phyloP scores from a whole-genome alignment of 1,140 invertebrate genomes.

The Physella acuta region DNA sequence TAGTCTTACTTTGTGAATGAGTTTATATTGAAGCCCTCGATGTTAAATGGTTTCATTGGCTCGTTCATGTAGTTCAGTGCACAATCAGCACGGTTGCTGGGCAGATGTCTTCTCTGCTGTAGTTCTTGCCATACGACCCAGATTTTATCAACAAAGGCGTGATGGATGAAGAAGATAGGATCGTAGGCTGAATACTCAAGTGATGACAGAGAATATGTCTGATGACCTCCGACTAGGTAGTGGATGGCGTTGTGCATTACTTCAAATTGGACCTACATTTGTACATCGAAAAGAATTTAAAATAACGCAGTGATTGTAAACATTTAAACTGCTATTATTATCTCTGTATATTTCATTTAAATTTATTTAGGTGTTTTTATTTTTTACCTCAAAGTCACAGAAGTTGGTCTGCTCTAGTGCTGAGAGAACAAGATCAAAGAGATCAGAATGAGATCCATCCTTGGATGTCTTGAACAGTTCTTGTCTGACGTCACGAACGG shows the following conservation, averaged over 20 bases:
- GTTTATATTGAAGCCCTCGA: constrained; percentile 19
- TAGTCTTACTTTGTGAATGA: constrained; percentile 14
- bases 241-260: constrained; percentile 34
- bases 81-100: constrained; percentile 29
- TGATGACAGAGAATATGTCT: constrained; percentile 33
- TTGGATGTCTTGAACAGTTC: constrained; percentile 16
- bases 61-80: constrained; percentile 30
- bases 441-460: constrained; percentile 25
- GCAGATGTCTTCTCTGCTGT: constrained; percentile 29
- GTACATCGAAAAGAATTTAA: background rate
- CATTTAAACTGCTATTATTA: background rate
- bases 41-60: constrained; percentile 31
- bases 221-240: constrained; percentile 31
- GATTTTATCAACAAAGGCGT: constrained; percentile 32
- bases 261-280: constrained; percentile 24
- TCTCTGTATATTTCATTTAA: constrained; percentile 1
- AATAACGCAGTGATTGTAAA: background rate
- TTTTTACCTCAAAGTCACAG: constrained; percentile 30
- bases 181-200: constrained; percentile 37
- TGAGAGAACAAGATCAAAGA: constrained; percentile 28
- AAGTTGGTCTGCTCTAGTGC: constrained; percentile 30
- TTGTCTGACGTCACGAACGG: constrained; percentile 24
- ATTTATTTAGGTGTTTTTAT: constrained; percentile 17
- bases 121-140: constrained; percentile 35
- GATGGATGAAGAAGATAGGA: constrained; percentile 36